Percentiles rank a stretch among this genome's conserved stretches.
Evolutionary conservation across 2,888 invertebrate species (phyloP).

Genomic region (Helobdella robusta): DNA sequence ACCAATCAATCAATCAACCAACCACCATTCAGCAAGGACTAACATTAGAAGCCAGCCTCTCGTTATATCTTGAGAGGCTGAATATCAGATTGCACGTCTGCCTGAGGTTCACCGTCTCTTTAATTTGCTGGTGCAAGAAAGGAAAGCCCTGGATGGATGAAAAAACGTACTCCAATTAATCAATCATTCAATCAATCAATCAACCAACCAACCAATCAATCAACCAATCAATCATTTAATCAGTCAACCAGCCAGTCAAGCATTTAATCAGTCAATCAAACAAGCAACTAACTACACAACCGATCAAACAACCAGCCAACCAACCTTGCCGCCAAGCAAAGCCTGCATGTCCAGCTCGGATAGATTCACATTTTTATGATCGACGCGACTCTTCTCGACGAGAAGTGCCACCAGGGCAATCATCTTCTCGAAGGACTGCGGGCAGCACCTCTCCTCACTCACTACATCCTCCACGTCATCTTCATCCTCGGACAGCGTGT

Average conservation of each 20-base stretch:
- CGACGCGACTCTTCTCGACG: conserved; percentile 66
- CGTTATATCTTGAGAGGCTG: conserved; percentile 81
- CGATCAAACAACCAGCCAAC: neutral
- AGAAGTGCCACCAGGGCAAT: conserved; percentile 76
- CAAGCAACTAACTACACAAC: neutral
- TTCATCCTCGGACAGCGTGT: conserved; percentile 59
- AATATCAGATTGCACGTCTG: conserved; percentile 84
- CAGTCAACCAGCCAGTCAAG: neutral
- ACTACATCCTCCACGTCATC: conserved; percentile 60
- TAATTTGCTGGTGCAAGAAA: conserved; percentile 85
- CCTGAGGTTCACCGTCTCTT: conserved; percentile 80
- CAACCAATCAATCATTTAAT: neutral
- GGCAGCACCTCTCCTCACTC: conserved; percentile 65
- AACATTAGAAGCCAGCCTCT: conserved; percentile 69
- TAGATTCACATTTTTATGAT: conserved; percentile 62
- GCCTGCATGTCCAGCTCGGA: conserved; percentile 70
- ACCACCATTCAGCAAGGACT: conserved; percentile 32
- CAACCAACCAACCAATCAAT: neutral
- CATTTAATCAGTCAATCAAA: neutral
- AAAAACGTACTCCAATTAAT: neutral
- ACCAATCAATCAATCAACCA: neutral
- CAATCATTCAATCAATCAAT: no score
- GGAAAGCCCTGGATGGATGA: conserved; percentile 72
- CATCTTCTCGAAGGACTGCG: conserved; percentile 88
- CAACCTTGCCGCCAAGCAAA: conserved; percentile 73